Conservation (phyloP, 2,113 vertebrate species). For the Lepus americanus region DNA sequence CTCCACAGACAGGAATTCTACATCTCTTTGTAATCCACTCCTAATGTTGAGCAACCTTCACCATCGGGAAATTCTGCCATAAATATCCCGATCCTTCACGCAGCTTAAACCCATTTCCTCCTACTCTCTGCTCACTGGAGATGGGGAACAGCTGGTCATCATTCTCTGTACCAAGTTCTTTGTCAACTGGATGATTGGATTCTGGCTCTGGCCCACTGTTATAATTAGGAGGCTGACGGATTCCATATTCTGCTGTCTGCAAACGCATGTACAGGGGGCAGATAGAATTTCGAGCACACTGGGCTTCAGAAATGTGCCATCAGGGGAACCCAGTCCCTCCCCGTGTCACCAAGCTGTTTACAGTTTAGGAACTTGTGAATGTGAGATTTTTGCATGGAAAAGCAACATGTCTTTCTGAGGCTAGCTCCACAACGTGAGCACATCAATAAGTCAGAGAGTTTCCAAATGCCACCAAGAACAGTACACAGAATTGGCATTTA, state of each 20-base stretch:
- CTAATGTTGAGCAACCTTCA: slow-evolving; percentile 73
- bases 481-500: background rate
- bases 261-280: slow-evolving; percentile 60
- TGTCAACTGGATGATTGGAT: slow-evolving; percentile 74
- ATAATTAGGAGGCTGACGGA: slow-evolving; percentile 73
- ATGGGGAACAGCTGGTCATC: slow-evolving; percentile 78
- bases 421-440: background rate
- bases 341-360: slow-evolving; percentile 37
- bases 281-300: slow-evolving; percentile 17
- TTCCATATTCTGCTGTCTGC: slow-evolving; percentile 69
- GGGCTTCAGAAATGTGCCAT: slow-evolving; percentile 48
- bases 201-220: slow-evolving; percentile 69
- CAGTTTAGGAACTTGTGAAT: background rate
- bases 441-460: background rate
- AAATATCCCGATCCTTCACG: slow-evolving; percentile 82
- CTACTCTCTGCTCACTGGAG: slow-evolving; percentile 67
- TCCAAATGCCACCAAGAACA: background rate
- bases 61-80: slow-evolving; percentile 71
- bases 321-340: background rate
- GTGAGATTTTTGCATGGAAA: background rate
- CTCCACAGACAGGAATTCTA: slow-evolving; percentile 45
- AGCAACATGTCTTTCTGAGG: background rate
- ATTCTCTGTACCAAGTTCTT: slow-evolving; percentile 51
- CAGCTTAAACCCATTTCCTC: slow-evolving; percentile 83
- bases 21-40: slow-evolving; percentile 68